phyloP scores from a whole-genome alignment of 1,140 invertebrate genomes.

The Melipona quadrifasciata region DNA sequence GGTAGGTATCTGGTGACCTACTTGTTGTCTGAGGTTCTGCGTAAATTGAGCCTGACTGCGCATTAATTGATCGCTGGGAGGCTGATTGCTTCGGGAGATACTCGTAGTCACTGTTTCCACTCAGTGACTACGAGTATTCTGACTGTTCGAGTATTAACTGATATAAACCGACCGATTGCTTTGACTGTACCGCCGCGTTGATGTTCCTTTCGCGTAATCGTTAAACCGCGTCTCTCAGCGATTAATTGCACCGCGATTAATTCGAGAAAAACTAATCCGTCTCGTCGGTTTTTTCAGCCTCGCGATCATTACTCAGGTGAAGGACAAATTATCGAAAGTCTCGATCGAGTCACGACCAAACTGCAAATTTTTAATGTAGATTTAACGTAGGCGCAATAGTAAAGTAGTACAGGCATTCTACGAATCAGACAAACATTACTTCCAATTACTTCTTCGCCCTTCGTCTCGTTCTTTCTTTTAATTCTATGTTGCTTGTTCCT shows the following conservation, averaged over 20 bases:
- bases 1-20: slow-evolving; percentile 11
- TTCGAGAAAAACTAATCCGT: neutral
- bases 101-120: neutral
- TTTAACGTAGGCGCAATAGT: neutral
- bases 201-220: neutral
- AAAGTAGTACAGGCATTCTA: neutral
- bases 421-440: neutral
- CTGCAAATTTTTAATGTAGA: neutral
- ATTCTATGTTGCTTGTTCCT: neutral
- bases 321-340: neutral
- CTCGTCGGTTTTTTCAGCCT: neutral
- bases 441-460: neutral
- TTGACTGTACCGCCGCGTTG: neutral
- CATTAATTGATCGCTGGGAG: slow-evolving; percentile 37
- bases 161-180: neutral
- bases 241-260: neutral
- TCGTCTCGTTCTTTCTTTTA: neutral
- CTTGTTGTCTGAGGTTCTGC: slow-evolving; percentile 19
- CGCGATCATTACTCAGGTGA: neutral
- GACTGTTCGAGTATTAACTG: neutral
- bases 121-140: neutral
- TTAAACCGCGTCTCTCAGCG: too few relatives aligned
- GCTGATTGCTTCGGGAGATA: slow-evolving; percentile 25
- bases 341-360: neutral
- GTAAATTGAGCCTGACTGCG: slow-evolving; percentile 13